Conservation (phyloP, 1,140 invertebrate species). For the Hestina assimilis region DNA sequence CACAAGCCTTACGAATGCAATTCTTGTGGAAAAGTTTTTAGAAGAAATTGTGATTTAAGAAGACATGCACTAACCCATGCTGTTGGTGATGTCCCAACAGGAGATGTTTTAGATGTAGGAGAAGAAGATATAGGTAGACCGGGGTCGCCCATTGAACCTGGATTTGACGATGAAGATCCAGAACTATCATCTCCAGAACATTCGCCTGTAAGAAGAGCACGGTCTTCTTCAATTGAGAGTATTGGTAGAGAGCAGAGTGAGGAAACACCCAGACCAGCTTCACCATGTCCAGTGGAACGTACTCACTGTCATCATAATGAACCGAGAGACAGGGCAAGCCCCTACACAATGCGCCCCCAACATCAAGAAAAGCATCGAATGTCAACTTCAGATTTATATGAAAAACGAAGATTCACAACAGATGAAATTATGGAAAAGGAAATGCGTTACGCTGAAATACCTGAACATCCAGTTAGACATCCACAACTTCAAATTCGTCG, state of each 20-base stretch:
- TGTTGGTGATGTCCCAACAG: slow-evolving; percentile 88
- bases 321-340: slow-evolving; percentile 78
- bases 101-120: slow-evolving; percentile 82
- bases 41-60: slow-evolving; percentile 90
- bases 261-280: slow-evolving; percentile 55
- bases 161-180: slow-evolving; percentile 79
- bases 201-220: slow-evolving; percentile 76
- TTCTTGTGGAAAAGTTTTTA: slow-evolving; percentile 92
- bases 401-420: slow-evolving; percentile 77
- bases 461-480: slow-evolving; percentile 65
- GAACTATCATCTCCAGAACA: slow-evolving; percentile 80
- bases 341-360: slow-evolving; percentile 83
- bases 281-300: slow-evolving; percentile 75
- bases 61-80: slow-evolving; percentile 91
- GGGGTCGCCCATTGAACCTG: slow-evolving; percentile 71
- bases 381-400: slow-evolving; percentile 64
- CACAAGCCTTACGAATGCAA: slow-evolving; percentile 96
- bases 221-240: slow-evolving; percentile 72
- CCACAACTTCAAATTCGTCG: slow-evolving; percentile 83
- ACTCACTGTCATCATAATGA: slow-evolving; percentile 84
- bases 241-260: slow-evolving; percentile 70
- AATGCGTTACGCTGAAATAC: slow-evolving; percentile 65
- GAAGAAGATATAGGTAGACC: slow-evolving; percentile 81
- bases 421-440: slow-evolving; percentile 78
- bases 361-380: slow-evolving; percentile 66